Conservation (phyloP, 2,888 invertebrate genomes). For the Halictus ligatus region DNA sequence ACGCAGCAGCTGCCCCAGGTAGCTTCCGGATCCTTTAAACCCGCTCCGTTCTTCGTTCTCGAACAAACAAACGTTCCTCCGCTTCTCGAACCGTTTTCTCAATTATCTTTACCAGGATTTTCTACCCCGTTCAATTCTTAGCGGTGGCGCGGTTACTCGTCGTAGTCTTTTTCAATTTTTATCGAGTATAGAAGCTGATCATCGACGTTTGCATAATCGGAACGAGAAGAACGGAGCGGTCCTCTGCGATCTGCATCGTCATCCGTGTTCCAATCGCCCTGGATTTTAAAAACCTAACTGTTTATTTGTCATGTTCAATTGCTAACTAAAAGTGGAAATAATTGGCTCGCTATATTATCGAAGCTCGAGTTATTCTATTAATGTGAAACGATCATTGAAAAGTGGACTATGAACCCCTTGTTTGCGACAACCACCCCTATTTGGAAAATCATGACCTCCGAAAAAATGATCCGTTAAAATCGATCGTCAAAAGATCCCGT, state of each 20-base stretch:
- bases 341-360: neutral
- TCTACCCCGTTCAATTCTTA: neutral
- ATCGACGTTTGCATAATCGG: neutral
- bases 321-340: neutral
- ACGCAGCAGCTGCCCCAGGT: conserved; percentile 91
- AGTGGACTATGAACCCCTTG: neutral
- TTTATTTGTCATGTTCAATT: neutral
- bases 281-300: conserved; percentile 52
- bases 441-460: neutral
- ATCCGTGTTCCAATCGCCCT: conserved; percentile 80
- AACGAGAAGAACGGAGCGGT: conserved; percentile 65
- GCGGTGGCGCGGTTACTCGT: neutral
- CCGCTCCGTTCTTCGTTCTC: conserved; percentile 41
- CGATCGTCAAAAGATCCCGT: neutral
- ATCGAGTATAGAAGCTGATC: neutral
- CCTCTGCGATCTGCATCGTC: conserved; percentile 71
- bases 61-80: neutral
- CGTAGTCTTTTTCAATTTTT: neutral
- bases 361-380: neutral
- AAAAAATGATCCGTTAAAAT: neutral
- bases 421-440: neutral
- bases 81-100: neutral
- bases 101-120: neutral
- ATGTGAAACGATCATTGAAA: neutral
- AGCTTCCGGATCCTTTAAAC: conserved; percentile 74